Percentiles rank a stretch among this genome's conserved stretches.
Conservation (phyloP, 2,888 invertebrate species). For the Tenthredo distinguenda region DNA sequence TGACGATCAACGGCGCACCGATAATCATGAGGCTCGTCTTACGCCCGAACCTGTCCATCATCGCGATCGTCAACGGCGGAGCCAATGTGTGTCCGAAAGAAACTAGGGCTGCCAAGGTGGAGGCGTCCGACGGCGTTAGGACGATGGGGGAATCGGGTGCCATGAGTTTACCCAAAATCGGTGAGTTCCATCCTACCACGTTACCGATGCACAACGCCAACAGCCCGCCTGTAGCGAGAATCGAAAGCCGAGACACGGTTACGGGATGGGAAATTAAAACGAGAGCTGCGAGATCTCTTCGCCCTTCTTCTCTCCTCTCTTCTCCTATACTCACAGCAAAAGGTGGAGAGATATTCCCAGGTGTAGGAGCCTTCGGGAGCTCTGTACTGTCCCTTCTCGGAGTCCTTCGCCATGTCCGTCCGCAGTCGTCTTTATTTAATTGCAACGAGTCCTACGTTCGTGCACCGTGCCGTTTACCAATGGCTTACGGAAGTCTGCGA, state of each 20-base stretch:
- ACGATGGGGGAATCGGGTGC: conserved; percentile 63
- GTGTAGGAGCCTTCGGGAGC: conserved; percentile 64
- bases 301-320: background rate
- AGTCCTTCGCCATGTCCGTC: conserved; percentile 56
- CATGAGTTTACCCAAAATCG: conserved; percentile 63
- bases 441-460: background rate
- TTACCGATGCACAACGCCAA: conserved; percentile 60
- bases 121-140: conserved; percentile 61
- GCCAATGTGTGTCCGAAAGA: conserved; percentile 63
- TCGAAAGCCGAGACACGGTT: background rate
- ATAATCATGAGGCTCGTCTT: conserved; percentile 63
- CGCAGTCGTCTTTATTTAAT: background rate
- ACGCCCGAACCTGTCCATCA: conserved; percentile 66
- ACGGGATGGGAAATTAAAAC: background rate
- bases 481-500: background rate
- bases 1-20: conserved; percentile 61
- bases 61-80: conserved; percentile 59
- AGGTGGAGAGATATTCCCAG: conserved; percentile 65
- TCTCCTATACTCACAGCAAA: conserved; percentile 62
- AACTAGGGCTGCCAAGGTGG: conserved; percentile 64
- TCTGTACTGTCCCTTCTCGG: conserved; percentile 63
- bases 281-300: background rate
- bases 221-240: background rate
- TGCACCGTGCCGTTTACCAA: background rate
- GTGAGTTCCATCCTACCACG: conserved; percentile 67